Conservation (phyloP, 2,113 vertebrate genomes). For the Ardeotis arabs region DNA sequence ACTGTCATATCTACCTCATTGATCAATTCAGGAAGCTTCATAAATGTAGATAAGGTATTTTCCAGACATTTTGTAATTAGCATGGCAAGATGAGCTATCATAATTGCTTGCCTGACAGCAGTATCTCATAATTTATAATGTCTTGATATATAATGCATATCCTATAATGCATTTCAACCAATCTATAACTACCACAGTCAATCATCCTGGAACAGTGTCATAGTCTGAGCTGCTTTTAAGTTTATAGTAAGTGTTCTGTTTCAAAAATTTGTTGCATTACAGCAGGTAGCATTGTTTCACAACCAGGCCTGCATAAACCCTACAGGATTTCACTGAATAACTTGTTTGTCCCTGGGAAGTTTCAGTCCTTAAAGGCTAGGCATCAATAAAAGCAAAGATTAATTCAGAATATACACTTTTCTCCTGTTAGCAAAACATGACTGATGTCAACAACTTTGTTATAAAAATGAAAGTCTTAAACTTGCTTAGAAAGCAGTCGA, state of each 20-base stretch:
- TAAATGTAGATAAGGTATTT: conserved; percentile 56
- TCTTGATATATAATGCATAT: conserved; percentile 65
- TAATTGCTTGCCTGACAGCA: conserved; percentile 58
- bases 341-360: neutral
- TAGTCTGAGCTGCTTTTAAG: neutral
- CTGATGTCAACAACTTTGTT: neutral
- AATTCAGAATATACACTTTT: neutral
- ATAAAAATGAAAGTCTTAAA: neutral
- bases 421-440: neutral
- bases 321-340: neutral
- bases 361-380: neutral
- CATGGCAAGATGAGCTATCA: conserved; percentile 31
- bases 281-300: neutral
- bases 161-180: conserved; percentile 40
- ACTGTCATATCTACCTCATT: neutral
- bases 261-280: neutral
- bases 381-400: neutral
- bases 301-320: neutral
- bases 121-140: conserved; percentile 41
- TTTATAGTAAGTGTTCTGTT: neutral
- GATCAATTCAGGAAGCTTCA: conserved; percentile 41
- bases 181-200: conserved; percentile 39
- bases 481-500: neutral
- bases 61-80: conserved; percentile 50
- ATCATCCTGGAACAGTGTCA: conserved; percentile 35